Base-by-base conservation (phyloP, 2,113 vertebrate species). In the Orycteropus afer region DNA sequence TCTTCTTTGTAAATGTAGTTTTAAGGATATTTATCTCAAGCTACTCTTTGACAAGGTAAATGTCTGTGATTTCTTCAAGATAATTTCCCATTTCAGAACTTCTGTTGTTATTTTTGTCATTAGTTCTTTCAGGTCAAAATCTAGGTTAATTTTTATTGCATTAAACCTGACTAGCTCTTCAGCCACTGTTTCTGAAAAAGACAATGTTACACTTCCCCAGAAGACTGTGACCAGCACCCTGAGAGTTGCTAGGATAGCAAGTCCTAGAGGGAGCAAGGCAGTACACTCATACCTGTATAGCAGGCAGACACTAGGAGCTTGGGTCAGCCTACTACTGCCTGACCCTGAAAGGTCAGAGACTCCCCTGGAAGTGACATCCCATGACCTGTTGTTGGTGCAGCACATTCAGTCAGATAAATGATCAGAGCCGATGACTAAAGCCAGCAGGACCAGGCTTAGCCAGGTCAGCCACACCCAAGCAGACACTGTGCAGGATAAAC, bases 331-430 rank as follows among this genome's bases (percentile, higher is more conserved):
- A 95, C 95, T 96, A 5, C 78, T 49, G 95, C 76, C 96, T 98
- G 97, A 98, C 96, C 97, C 95, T 97, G 83, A 94, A 96, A 83
- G 79, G 71, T 97, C 97, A 97, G 97, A 96, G 91, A 97, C 34
- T 96, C 87, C 97, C 92, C 95, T 96, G 97, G 95, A 98, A 98
- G 97, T 97, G 97, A 97, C 97, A 98, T 94, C 97, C 65, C 81
- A 73, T 82, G 96, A 98, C 98, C 96, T 94, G 81, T 95, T 94
- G 86, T 94, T 97, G 97, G 96, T 93, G 97, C 96, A 98, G 97
- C 96, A 98, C 98, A 97, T 97, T 98, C 97, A 98, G 97, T 92
- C 94, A 98, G 97, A 98, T 97, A 97, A 97, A 98, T 97, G 97
- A 96, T 97, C 97, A 97, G 97, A 97, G 96, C 96, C 96, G 97